Evolutionary conservation across 2,888 invertebrate species (phyloP), one percentile per base, ranked within the genome.

Genomic region (Timema podura): DNA sequence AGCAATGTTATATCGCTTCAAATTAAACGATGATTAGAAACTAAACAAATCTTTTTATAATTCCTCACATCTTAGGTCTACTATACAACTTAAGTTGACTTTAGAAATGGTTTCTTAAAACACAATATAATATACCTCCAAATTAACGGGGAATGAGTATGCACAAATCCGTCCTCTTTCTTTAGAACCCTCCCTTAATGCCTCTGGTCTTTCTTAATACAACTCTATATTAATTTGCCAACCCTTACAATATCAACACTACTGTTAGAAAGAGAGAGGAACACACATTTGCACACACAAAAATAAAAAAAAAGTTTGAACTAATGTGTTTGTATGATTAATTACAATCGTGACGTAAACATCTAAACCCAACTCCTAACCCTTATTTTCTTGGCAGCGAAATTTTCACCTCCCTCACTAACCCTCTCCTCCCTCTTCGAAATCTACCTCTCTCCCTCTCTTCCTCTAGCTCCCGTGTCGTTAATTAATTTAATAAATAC

Each of bases 401-500:
- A 30, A 30, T 30, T 30, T 30, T 30, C 30, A 30, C 30, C 30
- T 30, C 30, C 30, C 30, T 30, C 3, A 30, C 30, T 30, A 30
- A 1, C 15, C 16, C 13, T 2, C 45, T 3, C 0, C 16, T 5
- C 59, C 16, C 2, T 45, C 2, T 30, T 13, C 44, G 7, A 9
- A 44, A 11, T 15, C 59, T 44, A 59, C 59, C 16, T 45, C 59
- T 30, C 57, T 10, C n/a, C 57, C 1, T 15, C 6, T 30, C 57
- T 1, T 11, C 57, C n/a, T 57, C 30, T 57, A 0, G n/a, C 57
- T 11, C 30, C 57, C 61, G 30, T 61, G 30, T 30, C 30, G 61
- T 61, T 61, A 61, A 61, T 61, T 61, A 61, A 61, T 61, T 61
- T 61, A 61, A 61, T 61, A 61, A 61, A 61, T 61, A 61, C 61